Base-by-base conservation (phyloP, 2,113 vertebrate species). In the Alligator sinensis region DNA sequence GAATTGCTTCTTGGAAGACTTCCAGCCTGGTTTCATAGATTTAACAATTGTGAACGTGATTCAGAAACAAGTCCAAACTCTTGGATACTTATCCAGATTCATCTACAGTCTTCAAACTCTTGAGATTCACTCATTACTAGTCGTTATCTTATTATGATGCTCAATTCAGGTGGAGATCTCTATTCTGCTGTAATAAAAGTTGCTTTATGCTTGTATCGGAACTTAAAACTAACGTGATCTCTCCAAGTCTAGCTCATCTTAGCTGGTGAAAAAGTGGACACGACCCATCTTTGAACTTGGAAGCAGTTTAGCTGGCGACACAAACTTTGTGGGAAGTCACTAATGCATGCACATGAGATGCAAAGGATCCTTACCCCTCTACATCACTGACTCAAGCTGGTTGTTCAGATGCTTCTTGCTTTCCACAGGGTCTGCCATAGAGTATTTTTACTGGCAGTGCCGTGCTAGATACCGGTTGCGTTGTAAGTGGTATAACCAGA, bases 401-500 rank as follows among this genome's bases (percentile, higher is more conserved):
- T 88, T 83, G 75, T 62, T 7, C 7, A 11, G 1, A 22, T 55
- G 4, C 60, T 74, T 57, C 34, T 72, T 16, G 54, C 66, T 17
- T 2, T 34, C 60, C 61, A n/a, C 28, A 18, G 22, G 21, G 17
- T 85, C 79, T 60, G 30, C 64, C 25, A 47, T 47, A 47, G 47
- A 9, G 47, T 47, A 47, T 47, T 57, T 74, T 22, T 59, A 15
- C 61, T 0, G 0, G 24, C 57, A 70, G 74, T 21, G 3, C 22
- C 11, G 6, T 14, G 21, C n/a, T 54, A 55, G 87, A 25, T 2
- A 0, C 83, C 62, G 75, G 28, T 85, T 77, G 82, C 64, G 19
- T 30, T 27, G 11, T n/a, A 18, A 19, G 60, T 1, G 2, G 17
- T 18, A 5, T 34, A 80, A 58, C 77, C 28, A 1, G 18, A n/a